Evolutionary conservation across 2,797 vertebrate genomes (phyloP), one percentile per base, ranked within the genome.

Genomic region (Epinephelus malabaricus): DNA sequence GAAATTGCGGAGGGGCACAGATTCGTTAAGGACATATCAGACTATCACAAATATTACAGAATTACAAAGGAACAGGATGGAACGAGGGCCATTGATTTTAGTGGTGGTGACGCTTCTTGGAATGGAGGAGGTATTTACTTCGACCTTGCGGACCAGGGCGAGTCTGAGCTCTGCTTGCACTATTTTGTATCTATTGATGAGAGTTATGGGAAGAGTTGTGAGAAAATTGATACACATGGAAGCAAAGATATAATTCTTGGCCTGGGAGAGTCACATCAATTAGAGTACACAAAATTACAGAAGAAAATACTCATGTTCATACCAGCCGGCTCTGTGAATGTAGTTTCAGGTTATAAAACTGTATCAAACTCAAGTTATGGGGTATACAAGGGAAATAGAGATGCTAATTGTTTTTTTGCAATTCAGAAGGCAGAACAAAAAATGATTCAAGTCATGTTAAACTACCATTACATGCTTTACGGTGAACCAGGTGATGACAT

Each of bases 401-500:
- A 65, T 14, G 7, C 73, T 0, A 94, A 93, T 72, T 68, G 43
- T 7, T 93, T 94, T 49, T 93, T 89, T 55, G 74, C 88, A 2
- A 77, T 84, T 51, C 92, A 93, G 76, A 75, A 67, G 38, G 59
- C 71, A 40, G 3, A 47, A 5, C 76, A 88, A 1, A 0, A 69
- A 11, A 1, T 17, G 25, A 78, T 76, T 43, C 81, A 90, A 46
- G 53, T 83, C 40, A 90, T 91, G 88, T 62, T 92, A 6, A 91
- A 73, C 53, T 93, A 94, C 66, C 89, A 86, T 34, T 92, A 93
- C 70, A 6, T 3, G 2, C 88, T 93, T 62, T 15, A 86, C 9
- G 92, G 92, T 21, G 71, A 91, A 75, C 64, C 74, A 21, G 91
- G 92, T 4, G 84, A 90, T 76, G 91, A 92, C 69, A 75, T 60